Base-by-base conservation (phyloP, 30 jellyfish, hydroid and myxozoan species). In the Cassiopea xamachana region DNA sequence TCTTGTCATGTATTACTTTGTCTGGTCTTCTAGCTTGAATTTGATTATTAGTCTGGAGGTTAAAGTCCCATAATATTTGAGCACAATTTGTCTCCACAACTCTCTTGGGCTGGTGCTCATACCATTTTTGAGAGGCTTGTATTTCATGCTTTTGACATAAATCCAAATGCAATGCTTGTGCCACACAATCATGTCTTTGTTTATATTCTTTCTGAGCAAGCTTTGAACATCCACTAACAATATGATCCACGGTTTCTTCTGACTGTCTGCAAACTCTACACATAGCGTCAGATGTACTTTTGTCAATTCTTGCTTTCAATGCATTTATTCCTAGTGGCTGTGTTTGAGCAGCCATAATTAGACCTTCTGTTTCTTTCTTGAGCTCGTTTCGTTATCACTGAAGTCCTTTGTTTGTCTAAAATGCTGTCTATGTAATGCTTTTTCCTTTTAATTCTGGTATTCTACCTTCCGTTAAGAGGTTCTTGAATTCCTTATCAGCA, bases 321-420 rank as follows among this genome's bases (percentile, higher is more conserved):
- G 18, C 83, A 69, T 83, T 67, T 72, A 76, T 83, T 48, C 91
- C 46, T 18, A 83, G 4, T n/a, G 83, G 48, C 18, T 83, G 75
- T 18, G 7, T 39, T 83, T 69, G 91, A 43, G 84, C 75, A 46
- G 77, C 91, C 59, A 70, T 83, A 46, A 83, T 69, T 1, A 83
- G 55, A 2, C 67, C 73, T 55, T 69, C 91, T 43, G 91, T 68
- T 46, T 83, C 91, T 64, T 48, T 83, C 75, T 83, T 83, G 39
- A 44, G 60, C 44, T 49, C 61, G 8, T 46, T 49, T 67, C 83
- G 8, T 19, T 7, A 44, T 50, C 76, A 13, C 75, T 48, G 10
- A 69, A 7, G 5, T 51, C 76, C 61, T 47, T 1, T 18, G 76
- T 69, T 51, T 48, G 84, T 72, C 44, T 10, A 6, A 69, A 15